Percentiles rank a stretch among this genome's conserved stretches.
These are phyloP conservation scores for Gephyroberyx darwinii DNA, from an alignment of 2,797 vertebrate genomes.

Conservation along the genomic window DNA sequence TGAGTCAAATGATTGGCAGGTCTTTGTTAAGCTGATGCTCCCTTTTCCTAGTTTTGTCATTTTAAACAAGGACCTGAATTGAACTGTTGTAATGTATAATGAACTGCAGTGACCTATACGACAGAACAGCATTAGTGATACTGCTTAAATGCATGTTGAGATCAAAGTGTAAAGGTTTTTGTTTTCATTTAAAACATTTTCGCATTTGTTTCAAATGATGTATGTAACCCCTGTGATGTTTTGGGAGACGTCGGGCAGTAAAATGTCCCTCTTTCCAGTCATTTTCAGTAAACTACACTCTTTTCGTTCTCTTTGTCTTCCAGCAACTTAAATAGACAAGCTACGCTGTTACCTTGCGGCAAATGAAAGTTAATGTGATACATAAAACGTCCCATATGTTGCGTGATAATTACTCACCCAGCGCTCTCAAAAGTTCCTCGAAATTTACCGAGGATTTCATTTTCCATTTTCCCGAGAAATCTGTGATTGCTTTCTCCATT, in stretches of 20 bases:
- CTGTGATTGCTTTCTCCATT: constrained; percentile 77
- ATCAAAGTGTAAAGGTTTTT: not conserved
- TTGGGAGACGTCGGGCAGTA: not conserved
- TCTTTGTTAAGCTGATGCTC: constrained; percentile 25
- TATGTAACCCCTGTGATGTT: not conserved
- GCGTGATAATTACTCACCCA: constrained; percentile 81
- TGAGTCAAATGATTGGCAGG: constrained; percentile 39
- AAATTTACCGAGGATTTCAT: constrained; percentile 93
- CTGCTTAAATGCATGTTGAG: not conserved
- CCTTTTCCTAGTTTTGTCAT: not conserved
- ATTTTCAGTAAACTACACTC: not conserved
- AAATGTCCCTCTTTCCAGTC: not conserved
- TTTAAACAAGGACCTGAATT: not conserved
- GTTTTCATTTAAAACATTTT: constrained; percentile 5
- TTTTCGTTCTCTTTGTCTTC: not conserved
- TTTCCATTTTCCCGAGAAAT: constrained; percentile 93
- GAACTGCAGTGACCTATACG: too few species aligned
- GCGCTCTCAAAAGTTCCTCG: constrained; percentile 89
- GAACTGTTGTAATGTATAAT: too few species aligned
- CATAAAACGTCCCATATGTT: not conserved
- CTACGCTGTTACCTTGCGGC: not conserved
- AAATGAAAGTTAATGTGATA: not conserved
- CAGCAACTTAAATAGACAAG: not conserved
- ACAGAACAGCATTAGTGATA: too few species aligned
- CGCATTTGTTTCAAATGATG: too few species aligned